Percentiles rank a stretch among this genome's conserved stretches.
phyloP scores from a whole-genome alignment of 1,140 invertebrate species.

The Ostrea edulis region DNA sequence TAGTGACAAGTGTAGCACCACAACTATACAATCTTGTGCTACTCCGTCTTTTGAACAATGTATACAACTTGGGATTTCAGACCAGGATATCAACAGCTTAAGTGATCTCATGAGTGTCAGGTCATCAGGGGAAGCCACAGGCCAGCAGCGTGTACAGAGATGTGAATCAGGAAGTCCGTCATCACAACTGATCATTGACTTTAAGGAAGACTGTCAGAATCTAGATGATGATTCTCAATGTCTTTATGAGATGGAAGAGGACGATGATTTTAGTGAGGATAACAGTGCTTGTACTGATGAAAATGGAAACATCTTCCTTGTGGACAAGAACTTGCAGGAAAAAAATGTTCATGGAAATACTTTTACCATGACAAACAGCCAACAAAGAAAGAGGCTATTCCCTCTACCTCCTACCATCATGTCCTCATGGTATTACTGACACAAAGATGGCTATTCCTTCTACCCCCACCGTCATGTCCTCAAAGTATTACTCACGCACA shows the following conservation, averaged over 20 bases:
- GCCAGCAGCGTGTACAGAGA: not conserved
- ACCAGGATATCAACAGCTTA: not conserved
- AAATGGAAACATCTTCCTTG: not conserved
- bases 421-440: slow-evolving; percentile 19
- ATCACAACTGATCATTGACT: not conserved
- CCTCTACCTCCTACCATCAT: not conserved
- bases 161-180: not conserved
- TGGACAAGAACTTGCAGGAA: not conserved
- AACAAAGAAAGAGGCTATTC: not conserved
- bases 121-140: not conserved
- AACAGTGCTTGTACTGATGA: not conserved
- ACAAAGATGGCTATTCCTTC: not conserved
- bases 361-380: not conserved
- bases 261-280: not conserved
- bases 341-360: not conserved
- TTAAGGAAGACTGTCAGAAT: not conserved
- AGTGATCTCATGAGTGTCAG: not conserved
- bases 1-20: not conserved
- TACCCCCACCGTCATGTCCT: no score
- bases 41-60: not conserved
- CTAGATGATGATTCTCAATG: not conserved
- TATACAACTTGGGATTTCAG: not conserved
- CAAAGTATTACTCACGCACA: no score
- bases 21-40: not conserved
- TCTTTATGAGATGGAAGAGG: not conserved